Evolutionary conservation across 2,113 vertebrate species (phyloP).

Genomic region (Antechinus flavipes): DNA sequence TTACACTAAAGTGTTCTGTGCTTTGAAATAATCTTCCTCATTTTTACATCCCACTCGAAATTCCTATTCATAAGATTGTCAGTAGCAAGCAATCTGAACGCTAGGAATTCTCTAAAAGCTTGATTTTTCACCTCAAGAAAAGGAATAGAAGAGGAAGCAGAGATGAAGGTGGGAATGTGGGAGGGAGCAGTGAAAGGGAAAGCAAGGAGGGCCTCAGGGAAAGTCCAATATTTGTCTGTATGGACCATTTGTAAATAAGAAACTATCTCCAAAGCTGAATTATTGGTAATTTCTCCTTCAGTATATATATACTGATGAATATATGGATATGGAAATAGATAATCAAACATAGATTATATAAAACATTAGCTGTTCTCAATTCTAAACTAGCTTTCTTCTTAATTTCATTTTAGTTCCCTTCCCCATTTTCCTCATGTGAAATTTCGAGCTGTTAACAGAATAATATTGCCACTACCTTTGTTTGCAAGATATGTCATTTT

Average conservation of each 20-base stretch:
- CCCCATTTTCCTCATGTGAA: conserved; percentile 57
- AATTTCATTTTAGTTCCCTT: conserved; percentile 64
- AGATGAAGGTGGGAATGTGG: not conserved
- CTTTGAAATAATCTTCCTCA: not conserved
- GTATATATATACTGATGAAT: not conserved
- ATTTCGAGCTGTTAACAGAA: conserved; percentile 68
- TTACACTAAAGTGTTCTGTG: not conserved
- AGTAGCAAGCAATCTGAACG: not conserved
- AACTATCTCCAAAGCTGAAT: not conserved
- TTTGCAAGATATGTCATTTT: conserved; percentile 67
- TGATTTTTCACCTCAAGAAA: not conserved
- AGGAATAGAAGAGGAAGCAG: not conserved
- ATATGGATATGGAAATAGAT: conserved; percentile 5
- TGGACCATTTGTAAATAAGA: not conserved
- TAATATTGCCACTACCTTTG: conserved; percentile 72
- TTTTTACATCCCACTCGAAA: not conserved
- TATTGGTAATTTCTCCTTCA: not conserved
- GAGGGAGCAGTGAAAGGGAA: not conserved
- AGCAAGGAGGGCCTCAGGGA: not conserved
- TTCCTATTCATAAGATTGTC: not conserved
- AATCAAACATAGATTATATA: conserved; percentile 30
- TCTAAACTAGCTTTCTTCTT: conserved; percentile 66
- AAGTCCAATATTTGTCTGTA: not conserved
- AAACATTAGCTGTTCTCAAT: conserved; percentile 48
- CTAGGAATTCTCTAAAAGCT: not conserved